Evolutionary conservation across 2,888 invertebrate genomes (phyloP), one percentile per base, ranked within the genome.

Genomic region (Drosophila incognita): DNA sequence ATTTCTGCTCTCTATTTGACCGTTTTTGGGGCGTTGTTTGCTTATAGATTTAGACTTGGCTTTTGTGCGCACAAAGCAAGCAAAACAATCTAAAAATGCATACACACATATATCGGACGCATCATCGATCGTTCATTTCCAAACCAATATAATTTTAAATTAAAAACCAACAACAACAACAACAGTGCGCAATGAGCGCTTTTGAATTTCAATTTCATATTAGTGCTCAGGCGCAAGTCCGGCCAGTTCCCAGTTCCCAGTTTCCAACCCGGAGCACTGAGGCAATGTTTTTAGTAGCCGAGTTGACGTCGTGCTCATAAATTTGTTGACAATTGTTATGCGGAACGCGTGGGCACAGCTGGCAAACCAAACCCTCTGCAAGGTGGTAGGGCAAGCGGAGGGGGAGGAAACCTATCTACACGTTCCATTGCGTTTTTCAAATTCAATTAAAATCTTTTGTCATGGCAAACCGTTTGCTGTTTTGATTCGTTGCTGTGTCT

Each of bases 381-480:
- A 7, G 13, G n/a, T 31, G 13, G 13, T 29, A n/a, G 27, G 29
- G 36, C 1, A 5, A 2, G 33, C 29, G 40, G 10, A 11, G 4
- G 53, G 11, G 31, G 62, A 27, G 40, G 31, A 68, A 33, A 29
- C 33, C 67, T 74, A 60, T 76, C 73, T 82, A 79, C 77, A 86
- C 87, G 88, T 82, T 59, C 76, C 87, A 89, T 89, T 87, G 85
- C 82, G 80, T 82, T 89, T 75, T 83, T 82, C 83, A 87, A 88
- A 89, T 89, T 88, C 82, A 88, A 88, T 88, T 87, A 88, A 87
- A 87, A 87, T 82, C 89, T 88, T 85, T 88, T 88, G 87, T 88
- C 81, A 80, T 74, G 69, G 46, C 81, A 79, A 69, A 69, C 72
- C 68, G 70, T 76, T 72, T 46, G 42, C 29, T 69, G 67, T 74